Evolutionary conservation across 2,113 vertebrate genomes (phyloP).

Genomic region (Sinocyclocheilus rhinocerous): DNA sequence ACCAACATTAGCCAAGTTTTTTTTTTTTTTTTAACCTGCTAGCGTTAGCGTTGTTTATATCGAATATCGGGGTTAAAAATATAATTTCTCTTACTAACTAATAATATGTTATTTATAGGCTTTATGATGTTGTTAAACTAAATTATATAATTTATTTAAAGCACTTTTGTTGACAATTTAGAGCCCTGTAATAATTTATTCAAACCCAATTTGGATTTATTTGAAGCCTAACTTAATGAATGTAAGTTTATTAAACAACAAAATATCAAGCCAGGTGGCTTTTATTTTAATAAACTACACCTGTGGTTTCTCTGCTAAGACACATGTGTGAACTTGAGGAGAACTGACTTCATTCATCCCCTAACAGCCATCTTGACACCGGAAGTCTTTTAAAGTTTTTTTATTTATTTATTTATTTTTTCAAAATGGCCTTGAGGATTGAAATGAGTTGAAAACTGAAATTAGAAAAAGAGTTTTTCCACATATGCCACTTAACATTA

Average conservation of each 20-base stretch:
- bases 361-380: neutral
- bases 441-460: neutral
- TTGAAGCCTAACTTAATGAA: neutral
- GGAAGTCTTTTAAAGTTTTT: too few species aligned
- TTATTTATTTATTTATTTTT: neutral
- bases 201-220: neutral
- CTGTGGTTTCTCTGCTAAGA: neutral
- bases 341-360: neutral
- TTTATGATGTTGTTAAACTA: neutral
- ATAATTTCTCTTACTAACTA: neutral
- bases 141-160: neutral
- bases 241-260: neutral
- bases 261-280: neutral
- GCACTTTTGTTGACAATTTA: neutral
- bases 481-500: neutral
- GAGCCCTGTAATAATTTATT: neutral
- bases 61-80: neutral
- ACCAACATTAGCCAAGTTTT: constrained; percentile 20
- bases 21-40: constrained; percentile 4
- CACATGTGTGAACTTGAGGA: neutral
- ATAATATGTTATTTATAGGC: neutral
- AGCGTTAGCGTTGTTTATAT: neutral
- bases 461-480: neutral
- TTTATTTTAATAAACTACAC: neutral
- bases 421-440: neutral